Base-by-base conservation (phyloP, 2,888 invertebrate species). In the Pristionchus mayeri region DNA sequence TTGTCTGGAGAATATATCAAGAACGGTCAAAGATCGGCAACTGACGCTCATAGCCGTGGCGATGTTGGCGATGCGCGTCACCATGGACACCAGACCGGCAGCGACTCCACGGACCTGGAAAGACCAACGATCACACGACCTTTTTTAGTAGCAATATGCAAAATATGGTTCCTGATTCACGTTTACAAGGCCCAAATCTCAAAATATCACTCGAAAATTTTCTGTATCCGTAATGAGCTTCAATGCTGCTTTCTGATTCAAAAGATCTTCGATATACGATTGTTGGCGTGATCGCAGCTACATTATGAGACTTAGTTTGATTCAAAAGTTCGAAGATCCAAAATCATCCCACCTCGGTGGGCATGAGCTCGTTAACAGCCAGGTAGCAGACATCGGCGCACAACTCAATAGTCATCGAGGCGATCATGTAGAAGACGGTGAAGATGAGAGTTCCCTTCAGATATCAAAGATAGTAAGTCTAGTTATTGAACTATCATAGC, bases 21-120 rank as follows among this genome's bases (percentile, higher is more conserved):
- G n/a, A 50, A 30, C 48, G 50, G 50, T 50, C 76, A 78, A 78
- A 78, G 76, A 78, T 78, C 76, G n/a, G n/a, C n/a, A 78, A 50
- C 76, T 78, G 4, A 78, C 76, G 50, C 50, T 52, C 76, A 78
- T 52, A 1, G 50, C 76, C 48, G 76, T 78, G 52, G 34, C 30
- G 34, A 50, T 78, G 40, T 48, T 78, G 48, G 76, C 76, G 50
- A 78, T 18, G 40, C 76, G 76, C 7, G 50, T 52, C 3, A 78
- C 50, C 76, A 78, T 78, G 11, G 76, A 78, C 2, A 48, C 48
- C 4, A 27, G 7, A 30, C 76, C 76, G 13, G 76, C 50, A 3
- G 76, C 50, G 30, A 78, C 76, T 50, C 76, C 76, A 24, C 76
- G 76, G 34, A 78, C 30, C 76, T 78, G 76, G 1, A 63, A 63